phyloP scores from a whole-genome alignment of 2,113 vertebrate genomes.

The Oreochromis aureus region DNA sequence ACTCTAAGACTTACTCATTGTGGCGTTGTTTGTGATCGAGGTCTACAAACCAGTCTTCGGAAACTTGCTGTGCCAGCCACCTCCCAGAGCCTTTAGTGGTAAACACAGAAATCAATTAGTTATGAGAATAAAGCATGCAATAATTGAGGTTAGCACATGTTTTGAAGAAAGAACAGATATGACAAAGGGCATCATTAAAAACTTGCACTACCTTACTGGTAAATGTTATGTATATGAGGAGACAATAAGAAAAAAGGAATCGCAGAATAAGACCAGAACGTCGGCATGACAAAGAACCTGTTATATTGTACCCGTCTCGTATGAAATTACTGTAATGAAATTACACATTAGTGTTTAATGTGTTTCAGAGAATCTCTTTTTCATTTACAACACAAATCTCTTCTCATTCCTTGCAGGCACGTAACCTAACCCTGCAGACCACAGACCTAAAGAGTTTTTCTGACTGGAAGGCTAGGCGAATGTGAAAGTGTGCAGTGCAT shows the following conservation, averaged over 20 bases:
- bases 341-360: neutral
- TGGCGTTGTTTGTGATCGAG: constrained; percentile 22
- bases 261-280: neutral
- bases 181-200: neutral
- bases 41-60: constrained; percentile 39
- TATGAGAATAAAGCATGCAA: neutral
- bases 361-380: neutral
- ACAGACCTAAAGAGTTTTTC: neutral
- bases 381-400: neutral
- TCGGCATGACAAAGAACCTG: neutral
- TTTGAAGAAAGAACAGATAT: neutral
- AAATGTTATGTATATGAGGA: neutral
- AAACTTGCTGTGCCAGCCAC: constrained; percentile 27
- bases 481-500: constrained; percentile 11
- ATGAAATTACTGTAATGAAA: neutral
- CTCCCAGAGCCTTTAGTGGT: constrained; percentile 32
- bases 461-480: neutral
- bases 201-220: neutral
- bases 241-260: neutral
- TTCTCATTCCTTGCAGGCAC: neutral
- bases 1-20: constrained; percentile 70
- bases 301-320: neutral
- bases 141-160: neutral
- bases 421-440: neutral
- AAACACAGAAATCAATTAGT: constrained; percentile 1